Conservation (phyloP, 2,113 vertebrate genomes). For the Calyptommatus sinebrachiatus region DNA sequence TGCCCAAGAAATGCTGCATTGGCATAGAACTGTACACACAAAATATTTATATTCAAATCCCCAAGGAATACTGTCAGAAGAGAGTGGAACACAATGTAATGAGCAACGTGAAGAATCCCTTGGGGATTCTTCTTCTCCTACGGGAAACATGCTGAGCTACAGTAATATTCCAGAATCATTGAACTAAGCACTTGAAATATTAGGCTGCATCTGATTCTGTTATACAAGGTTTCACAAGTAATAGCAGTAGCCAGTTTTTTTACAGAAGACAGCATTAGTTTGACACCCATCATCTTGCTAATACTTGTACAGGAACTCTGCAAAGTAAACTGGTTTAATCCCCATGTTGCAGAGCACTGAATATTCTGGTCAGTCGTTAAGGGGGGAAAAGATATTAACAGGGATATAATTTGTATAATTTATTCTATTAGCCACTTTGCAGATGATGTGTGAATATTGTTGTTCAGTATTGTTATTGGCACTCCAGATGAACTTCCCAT, state of each 20-base stretch:
- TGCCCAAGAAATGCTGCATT: too few species aligned
- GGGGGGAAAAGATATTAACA: not conserved
- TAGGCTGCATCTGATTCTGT: not conserved
- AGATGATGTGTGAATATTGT: too few species aligned
- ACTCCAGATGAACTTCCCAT: too few species aligned
- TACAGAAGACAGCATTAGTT: not conserved
- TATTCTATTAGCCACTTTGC: not conserved
- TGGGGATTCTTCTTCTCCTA: not conserved
- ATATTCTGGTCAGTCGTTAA: not conserved
- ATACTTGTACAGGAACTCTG: not conserved
- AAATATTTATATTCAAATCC: too few species aligned
- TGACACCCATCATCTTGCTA: not conserved
- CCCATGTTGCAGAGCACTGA: not conserved
- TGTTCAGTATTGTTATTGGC: too few species aligned
- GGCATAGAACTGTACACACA: too few species aligned
- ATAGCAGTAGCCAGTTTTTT: not conserved
- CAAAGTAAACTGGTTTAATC: not conserved
- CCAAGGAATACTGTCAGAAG: not conserved
- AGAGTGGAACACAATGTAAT: not conserved
- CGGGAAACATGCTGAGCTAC: not conserved
- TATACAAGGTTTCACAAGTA: not conserved
- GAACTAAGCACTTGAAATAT: not conserved
- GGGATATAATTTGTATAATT: not conserved
- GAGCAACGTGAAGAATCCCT: not conserved
- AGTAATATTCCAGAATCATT: not conserved